A percentile compares a stretch with the other conserved stretches of the same genome.
Conservation (phyloP, 2,113 vertebrate genomes). For the Crotalus helleri region DNA sequence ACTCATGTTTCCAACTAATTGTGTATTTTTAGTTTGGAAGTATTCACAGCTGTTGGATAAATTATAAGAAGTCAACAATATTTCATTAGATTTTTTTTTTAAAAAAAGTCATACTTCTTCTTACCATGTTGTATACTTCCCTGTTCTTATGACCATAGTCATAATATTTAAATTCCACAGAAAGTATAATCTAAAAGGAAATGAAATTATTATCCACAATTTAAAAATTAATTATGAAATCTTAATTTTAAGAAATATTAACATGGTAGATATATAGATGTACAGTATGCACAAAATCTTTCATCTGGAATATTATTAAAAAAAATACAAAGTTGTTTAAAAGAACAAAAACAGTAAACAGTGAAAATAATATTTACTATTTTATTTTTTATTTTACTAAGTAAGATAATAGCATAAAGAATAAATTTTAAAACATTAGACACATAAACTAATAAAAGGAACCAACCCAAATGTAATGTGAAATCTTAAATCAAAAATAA, state of each 20-base stretch:
- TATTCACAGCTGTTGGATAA: not conserved
- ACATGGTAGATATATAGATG: not conserved
- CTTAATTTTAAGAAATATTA: not conserved
- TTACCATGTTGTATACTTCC: not conserved
- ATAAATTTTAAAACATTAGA: not conserved
- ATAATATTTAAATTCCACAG: not conserved
- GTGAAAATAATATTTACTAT: not conserved
- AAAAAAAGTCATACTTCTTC: not conserved
- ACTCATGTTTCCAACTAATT: not conserved
- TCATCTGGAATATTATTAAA: not conserved
- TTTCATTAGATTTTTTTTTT: not conserved
- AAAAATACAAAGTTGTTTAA: not conserved
- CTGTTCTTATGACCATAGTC: not conserved
- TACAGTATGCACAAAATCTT: not conserved
- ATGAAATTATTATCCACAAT: not conserved
- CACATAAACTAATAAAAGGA: not conserved
- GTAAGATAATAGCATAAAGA: not conserved
- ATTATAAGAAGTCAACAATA: too few species aligned
- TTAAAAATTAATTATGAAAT: not conserved
- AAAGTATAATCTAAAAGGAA: not conserved
- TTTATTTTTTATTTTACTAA: not conserved
- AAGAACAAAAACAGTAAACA: not conserved
- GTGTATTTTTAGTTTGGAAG: not conserved
- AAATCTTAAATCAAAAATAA: not conserved
- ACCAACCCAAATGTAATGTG: not conserved